These are phyloP conservation scores for Corvus cornix DNA, from an alignment of 2,113 vertebrate species.

Conservation along the genomic window DNA sequence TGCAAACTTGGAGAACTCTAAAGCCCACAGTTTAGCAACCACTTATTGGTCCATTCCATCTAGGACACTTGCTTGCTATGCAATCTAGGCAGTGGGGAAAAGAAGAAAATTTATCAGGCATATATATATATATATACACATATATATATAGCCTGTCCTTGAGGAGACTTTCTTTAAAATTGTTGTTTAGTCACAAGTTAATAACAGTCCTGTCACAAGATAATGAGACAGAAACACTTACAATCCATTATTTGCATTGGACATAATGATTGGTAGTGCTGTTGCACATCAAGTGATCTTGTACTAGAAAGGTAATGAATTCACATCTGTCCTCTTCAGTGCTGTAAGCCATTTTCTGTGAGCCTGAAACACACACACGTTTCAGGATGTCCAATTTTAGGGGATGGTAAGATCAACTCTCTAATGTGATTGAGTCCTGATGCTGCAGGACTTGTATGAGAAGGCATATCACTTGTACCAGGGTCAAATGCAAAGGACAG, in stretches of 20 bases:
- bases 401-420: not conserved
- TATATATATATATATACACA: not conserved
- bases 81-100: not conserved
- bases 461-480: not conserved
- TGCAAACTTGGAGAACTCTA: not conserved
- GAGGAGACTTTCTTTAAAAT: not conserved
- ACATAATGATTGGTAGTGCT: not conserved
- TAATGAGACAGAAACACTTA: not conserved
- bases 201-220: not conserved
- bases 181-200: not conserved
- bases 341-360: not conserved
- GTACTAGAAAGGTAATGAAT: not conserved
- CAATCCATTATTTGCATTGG: not conserved
- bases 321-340: not conserved
- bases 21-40: not conserved
- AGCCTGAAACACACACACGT: not conserved
- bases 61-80: not conserved
- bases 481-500: not conserved
- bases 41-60: not conserved
- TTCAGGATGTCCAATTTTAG: not conserved
- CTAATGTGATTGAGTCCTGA: not conserved
- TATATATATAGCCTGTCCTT: not conserved
- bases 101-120: not conserved
- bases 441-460: not conserved
- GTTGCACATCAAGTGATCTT: not conserved